Base-by-base conservation (phyloP, 2,888 invertebrate species). In the Stratiomys singularior region DNA sequence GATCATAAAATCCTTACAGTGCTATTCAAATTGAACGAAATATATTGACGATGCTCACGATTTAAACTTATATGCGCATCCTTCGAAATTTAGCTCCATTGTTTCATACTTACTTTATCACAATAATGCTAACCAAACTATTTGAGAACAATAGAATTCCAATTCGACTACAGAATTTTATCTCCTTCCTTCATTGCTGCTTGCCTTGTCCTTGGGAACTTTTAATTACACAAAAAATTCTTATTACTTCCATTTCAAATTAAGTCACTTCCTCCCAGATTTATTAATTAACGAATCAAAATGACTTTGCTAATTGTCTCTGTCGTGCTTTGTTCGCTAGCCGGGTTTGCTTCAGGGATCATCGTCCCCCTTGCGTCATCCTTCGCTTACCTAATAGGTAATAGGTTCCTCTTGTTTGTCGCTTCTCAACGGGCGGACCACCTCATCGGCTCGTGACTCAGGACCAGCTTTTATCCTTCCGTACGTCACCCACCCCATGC, bases 261-360 rank as follows among this genome's bases (percentile, higher is more conserved):
- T 56, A 56, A 56, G 56, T 56, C 72, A 30, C 30, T 72, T 56
- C 28, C 56, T 72, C 56, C 9, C 23, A 69, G 72, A 72, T 52
- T 72, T 72, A 72, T 72, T 72, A 72, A 72, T 72, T 72, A 72
- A 72, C 56, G 56, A 72, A 52, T 72, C 56, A 56, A 30, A 72
- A 72, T 72, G 72, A 72, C 72, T 72, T 69, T 30, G 47, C 69
- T 69, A 69, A 69, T 69, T 69, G 69, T 69, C 69, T 69, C 44
- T 21, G 69, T 69, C 69, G 69, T 30, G 21, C 69, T 69, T 69
- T 69, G 66, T 66, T 37, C 66, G 5, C 15, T 18, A 9, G 52
- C 37, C 18, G n/a, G 15, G 18, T 66, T n/a, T 18, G 37, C 18
- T 28, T 66, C 37, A 1, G 21, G 66, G 21, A 37, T 60, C 23